Conservation (phyloP, 2,888 invertebrate genomes). For the Nemotelus nigrinus region DNA sequence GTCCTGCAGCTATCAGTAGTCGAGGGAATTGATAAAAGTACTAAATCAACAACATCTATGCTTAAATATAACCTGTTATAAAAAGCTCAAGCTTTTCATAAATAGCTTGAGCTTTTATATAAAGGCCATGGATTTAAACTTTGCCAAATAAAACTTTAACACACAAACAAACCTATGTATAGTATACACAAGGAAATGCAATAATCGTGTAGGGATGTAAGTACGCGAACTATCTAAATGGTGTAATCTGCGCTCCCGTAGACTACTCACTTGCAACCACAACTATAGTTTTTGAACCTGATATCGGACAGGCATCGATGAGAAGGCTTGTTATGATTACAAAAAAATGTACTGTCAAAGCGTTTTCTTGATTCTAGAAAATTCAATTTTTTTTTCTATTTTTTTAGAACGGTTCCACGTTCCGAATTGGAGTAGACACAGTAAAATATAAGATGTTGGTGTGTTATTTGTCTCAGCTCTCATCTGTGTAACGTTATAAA, state of each 20-base stretch:
- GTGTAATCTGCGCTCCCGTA: conserved; percentile 33
- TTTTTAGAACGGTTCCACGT: background rate
- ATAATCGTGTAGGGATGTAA: too few relatives aligned
- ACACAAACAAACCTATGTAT: background rate
- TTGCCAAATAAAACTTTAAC: background rate
- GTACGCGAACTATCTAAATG: background rate
- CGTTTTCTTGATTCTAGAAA: background rate
- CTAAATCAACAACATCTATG: too few relatives aligned
- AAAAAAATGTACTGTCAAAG: background rate
- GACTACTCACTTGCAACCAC: conserved; percentile 14
- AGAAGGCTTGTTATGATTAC: background rate
- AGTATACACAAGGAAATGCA: background rate
- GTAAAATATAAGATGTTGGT: background rate
- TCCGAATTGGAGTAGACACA: background rate
- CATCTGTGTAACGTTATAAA: conserved; percentile 7
- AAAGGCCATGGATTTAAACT: background rate
- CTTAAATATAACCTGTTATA: background rate
- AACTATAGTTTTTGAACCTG: conserved; percentile 36
- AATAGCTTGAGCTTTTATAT: background rate
- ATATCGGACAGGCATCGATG: background rate
- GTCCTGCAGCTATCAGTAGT: background rate
- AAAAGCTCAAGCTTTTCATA: background rate
- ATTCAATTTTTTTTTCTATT: background rate
- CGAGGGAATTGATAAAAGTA: too few relatives aligned
- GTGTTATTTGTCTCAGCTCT: background rate